Percentiles rank a stretch among this genome's conserved stretches.
Conservation (phyloP, 2,888 invertebrate species). For the Eupithecia insigniata region DNA sequence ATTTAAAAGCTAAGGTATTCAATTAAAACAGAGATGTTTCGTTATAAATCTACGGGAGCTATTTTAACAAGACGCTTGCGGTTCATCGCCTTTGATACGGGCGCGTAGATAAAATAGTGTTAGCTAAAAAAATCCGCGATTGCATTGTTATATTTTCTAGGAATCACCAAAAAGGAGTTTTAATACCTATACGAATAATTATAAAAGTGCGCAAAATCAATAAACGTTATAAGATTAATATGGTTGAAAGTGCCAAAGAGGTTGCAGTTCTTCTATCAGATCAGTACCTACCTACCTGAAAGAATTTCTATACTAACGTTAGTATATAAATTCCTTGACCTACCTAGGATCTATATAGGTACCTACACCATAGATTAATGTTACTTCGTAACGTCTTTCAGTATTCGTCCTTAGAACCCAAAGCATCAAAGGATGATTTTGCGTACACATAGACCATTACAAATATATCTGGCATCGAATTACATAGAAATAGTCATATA, state of each 20-base stretch:
- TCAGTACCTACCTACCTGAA: too few species aligned
- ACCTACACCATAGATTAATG: too few species aligned
- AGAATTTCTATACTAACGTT: too few species aligned
- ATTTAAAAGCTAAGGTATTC: conserved; percentile 45
- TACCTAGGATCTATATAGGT: too few species aligned
- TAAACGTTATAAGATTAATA: too few species aligned
- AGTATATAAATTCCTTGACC: too few species aligned
- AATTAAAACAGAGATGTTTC: conserved; percentile 65
- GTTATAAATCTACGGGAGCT: conserved; percentile 65
- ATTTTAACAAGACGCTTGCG: conserved; percentile 67
- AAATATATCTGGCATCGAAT: not conserved
- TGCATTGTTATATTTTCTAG: not conserved
- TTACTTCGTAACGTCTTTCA: too few species aligned
- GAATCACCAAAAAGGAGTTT: not conserved
- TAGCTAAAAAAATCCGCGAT: conserved; percentile 23
- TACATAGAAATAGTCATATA: not conserved
- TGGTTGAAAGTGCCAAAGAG: too few species aligned
- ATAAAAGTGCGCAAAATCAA: too few species aligned
- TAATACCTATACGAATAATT: too few species aligned
- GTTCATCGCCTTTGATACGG: conserved; percentile 33
- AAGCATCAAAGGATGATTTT: not conserved
- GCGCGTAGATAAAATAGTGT: conserved; percentile 33
- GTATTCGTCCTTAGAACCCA: not conserved
- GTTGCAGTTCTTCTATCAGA: too few species aligned
- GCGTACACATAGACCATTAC: not conserved